These are phyloP conservation scores for Neelides sp. DNA, from an alignment of 1,140 invertebrate genomes.

Conservation along the genomic window DNA sequence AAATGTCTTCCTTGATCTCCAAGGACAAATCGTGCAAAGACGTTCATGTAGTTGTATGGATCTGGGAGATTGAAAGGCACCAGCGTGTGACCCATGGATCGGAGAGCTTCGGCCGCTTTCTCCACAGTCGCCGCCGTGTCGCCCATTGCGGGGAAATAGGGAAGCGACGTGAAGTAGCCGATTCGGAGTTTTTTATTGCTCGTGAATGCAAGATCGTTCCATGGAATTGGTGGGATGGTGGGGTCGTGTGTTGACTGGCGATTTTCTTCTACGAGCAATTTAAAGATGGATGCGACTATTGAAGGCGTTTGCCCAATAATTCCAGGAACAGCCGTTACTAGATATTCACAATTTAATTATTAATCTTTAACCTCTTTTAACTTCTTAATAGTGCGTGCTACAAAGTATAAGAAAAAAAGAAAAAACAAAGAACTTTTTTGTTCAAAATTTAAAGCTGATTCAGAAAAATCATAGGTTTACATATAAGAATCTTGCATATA, in stretches of 20 bases:
- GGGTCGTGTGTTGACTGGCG: constrained; percentile 16
- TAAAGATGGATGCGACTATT: constrained; percentile 17
- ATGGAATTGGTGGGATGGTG: constrained; percentile 14
- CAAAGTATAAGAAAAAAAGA: too few relatives aligned
- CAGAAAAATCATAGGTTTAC: too few relatives aligned
- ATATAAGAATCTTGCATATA: too few relatives aligned
- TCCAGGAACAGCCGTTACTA: constrained; percentile 16
- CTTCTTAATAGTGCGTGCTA: too few relatives aligned
- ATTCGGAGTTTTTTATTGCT: constrained; percentile 23
- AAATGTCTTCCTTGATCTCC: constrained; percentile 20
- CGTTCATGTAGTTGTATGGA: constrained; percentile 21
- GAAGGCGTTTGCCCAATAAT: constrained; percentile 21
- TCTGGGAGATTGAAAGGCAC: constrained; percentile 24
- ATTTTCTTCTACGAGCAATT: constrained; percentile 1
- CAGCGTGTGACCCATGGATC: constrained; percentile 21
- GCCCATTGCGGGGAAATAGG: constrained; percentile 22
- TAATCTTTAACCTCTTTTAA: background rate
- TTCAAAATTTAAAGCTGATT: too few relatives aligned
- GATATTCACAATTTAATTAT: background rate
- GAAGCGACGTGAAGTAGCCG: constrained; percentile 14
- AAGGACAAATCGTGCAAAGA: constrained; percentile 17
- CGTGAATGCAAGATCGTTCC: constrained; percentile 16
- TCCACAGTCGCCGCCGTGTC: constrained; percentile 17
- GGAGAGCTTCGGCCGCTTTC: constrained; percentile 13
- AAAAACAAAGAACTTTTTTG: too few relatives aligned